Conservation (phyloP, 92 coral and sea anemone genomes). For the Palythoa grandiflora region DNA sequence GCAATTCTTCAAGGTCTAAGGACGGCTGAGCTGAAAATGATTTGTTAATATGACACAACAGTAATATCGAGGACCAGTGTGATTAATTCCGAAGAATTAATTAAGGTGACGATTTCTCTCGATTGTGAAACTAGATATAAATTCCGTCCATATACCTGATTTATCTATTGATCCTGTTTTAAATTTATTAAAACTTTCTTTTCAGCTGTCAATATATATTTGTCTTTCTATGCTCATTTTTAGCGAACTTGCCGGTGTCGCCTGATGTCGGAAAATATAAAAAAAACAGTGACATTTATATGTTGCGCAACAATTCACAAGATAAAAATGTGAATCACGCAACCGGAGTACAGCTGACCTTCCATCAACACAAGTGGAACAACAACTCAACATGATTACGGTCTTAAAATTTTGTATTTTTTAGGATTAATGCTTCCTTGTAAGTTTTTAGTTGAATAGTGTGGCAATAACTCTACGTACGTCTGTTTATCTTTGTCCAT, state of each 20-base stretch:
- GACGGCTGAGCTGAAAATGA: no score
- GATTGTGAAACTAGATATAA: no score
- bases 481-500: background rate
- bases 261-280: background rate
- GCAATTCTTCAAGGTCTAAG: no score
- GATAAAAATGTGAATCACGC: slow-evolving; percentile 20
- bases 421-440: background rate
- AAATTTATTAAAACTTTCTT: no score
- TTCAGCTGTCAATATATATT: no score
- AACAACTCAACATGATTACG: background rate
- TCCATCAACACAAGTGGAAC: background rate
- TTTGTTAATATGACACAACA: no score
- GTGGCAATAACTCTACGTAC: background rate
- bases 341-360: slow-evolving; percentile 3
- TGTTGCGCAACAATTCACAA: slow-evolving; percentile 31
- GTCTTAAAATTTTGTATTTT: background rate
- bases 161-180: no score
- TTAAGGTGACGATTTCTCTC: no score
- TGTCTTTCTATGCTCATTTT: background rate
- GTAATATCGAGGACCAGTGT: no score
- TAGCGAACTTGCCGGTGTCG: background rate
- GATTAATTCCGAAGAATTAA: no score
- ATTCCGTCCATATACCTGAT: no score
- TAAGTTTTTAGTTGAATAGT: background rate
- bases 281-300: background rate